Percentiles rank a stretch among this genome's conserved stretches.
These are phyloP conservation scores for Carterocephalus palaemon DNA, from an alignment of 2,888 invertebrate genomes.

Conservation along the genomic window DNA sequence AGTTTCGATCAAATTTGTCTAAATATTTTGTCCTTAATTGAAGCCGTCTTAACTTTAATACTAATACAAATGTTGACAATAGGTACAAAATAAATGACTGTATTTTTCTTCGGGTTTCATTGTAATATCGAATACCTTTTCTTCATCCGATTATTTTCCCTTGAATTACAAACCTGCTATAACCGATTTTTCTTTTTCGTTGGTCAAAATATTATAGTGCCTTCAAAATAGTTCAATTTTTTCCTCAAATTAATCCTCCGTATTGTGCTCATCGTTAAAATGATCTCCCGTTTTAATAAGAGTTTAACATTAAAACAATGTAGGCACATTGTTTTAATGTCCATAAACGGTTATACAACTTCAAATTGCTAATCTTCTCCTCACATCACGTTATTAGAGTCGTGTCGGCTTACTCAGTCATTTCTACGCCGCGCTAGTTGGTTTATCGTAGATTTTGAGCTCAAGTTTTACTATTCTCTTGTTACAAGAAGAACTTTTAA, in stretches of 20 bases:
- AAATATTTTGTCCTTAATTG: not conserved
- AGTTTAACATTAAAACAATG: no score
- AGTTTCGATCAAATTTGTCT: not conserved
- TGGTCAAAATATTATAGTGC: no score
- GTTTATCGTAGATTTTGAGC: slow-evolving; percentile 28
- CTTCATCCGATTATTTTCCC: no score
- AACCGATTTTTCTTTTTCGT: no score
- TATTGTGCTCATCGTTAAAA: slow-evolving; percentile 15
- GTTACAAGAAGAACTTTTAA: slow-evolving; percentile 21
- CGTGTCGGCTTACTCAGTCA: slow-evolving; percentile 36
- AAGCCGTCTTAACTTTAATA: not conserved
- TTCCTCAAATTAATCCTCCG: slow-evolving; percentile 7
- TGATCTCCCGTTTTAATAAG: slow-evolving; percentile 27
- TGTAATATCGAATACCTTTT: no score
- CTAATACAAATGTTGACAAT: not conserved
- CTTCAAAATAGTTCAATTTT: slow-evolving; percentile 5
- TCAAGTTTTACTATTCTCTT: slow-evolving; percentile 28
- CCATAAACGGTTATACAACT: slow-evolving; percentile 33
- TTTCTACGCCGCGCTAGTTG: slow-evolving; percentile 38
- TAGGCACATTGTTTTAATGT: slow-evolving; percentile 29
- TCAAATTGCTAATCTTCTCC: slow-evolving; percentile 38
- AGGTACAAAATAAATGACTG: slow-evolving; percentile 2
- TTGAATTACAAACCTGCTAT: no score
- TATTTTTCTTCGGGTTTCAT: slow-evolving; percentile 16
- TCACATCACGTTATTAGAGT: slow-evolving; percentile 47